Evolutionary conservation across 1,140 invertebrate species (phyloP), one percentile per base, ranked within the genome.

Genomic region (Cephus cinctus): DNA sequence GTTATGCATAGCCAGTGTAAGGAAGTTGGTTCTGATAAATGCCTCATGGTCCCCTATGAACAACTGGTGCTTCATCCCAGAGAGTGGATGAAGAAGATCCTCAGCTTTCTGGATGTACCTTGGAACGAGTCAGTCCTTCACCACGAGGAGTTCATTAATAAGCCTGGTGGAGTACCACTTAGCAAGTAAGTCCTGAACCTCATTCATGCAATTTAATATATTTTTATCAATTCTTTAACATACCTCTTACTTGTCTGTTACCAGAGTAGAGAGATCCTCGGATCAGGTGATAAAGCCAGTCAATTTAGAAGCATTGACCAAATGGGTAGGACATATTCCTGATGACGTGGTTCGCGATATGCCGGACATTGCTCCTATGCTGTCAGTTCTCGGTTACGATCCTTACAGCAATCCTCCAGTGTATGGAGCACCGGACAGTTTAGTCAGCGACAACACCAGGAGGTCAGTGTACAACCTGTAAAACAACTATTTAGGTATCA

Each of bases 231-330:
- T 15, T 22, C 30, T 15, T 21, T 15, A 47, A 36, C 30, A 32
- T 42, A 52, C 23, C 20, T 40, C 45, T 60, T 54, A 42, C 53
- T 62, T 71, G 59, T 63, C 61, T n/a, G n/a, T n/a, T 80, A 80
- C 36, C 79, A 98, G 94, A 77, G 91, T 96, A 58, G 96, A 99
- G 77, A 83, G 95, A 45, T 98, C 96, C 11, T 96, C 94, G 50
- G 96, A 99, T 80, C 96, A 99, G 82, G 96, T 99, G 41, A 94
- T 98, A 67, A 98, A 98, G 71, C 95, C 97, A 4, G 89, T 99
- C 9, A 98, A 98, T 80, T 76, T 95, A 48, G 95, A 98, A 76
- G 96, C 96, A 5, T 77, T 99, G 36, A 87, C 87, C 52, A 98
- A 97, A 78, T 99, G 97, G 97, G 95, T 97, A 25, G 94, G 91